Conservation (phyloP, 2,113 vertebrate genomes). For the Hemiprocne comata region DNA sequence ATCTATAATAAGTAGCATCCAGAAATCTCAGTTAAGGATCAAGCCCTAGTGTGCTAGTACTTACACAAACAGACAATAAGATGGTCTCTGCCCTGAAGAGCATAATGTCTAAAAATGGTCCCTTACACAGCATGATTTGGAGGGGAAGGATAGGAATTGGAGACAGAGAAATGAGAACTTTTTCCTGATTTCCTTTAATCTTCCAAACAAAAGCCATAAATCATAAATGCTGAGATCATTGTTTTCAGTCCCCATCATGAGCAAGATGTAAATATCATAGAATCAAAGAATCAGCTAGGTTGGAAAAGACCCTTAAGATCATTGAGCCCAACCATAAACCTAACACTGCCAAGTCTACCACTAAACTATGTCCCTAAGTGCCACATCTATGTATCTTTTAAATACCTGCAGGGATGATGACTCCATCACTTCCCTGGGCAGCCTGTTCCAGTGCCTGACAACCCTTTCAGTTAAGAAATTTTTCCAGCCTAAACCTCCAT, state of each 20-base stretch:
- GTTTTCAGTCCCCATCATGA: not conserved
- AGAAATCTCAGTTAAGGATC: slow-evolving; percentile 17
- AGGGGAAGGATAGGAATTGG: not conserved
- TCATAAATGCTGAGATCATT: not conserved
- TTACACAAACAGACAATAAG: slow-evolving; percentile 11
- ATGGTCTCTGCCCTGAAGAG: slow-evolving; percentile 1
- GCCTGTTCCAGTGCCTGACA: not conserved
- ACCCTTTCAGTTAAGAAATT: not conserved
- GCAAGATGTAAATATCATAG: not conserved
- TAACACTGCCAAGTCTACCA: not conserved
- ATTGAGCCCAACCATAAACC: not conserved
- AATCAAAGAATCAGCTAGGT: not conserved
- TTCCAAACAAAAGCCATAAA: not conserved
- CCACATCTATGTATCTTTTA: rapidly evolving
- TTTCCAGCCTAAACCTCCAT: not conserved
- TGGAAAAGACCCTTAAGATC: not conserved
- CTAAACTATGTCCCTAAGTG: not conserved
- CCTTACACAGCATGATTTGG: not conserved
- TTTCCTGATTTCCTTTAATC: not conserved
- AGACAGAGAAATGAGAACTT: slow-evolving; percentile 9
- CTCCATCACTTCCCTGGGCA: not conserved
- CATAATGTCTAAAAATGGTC: slow-evolving; percentile 18
- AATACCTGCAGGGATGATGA: not conserved
- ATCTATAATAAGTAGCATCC: slow-evolving; percentile 22
- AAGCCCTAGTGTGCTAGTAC: not conserved